Percentiles rank a stretch among this genome's conserved stretches.
Conservation (phyloP, 1,140 invertebrate genomes). For the Cherax quadricarinatus region DNA sequence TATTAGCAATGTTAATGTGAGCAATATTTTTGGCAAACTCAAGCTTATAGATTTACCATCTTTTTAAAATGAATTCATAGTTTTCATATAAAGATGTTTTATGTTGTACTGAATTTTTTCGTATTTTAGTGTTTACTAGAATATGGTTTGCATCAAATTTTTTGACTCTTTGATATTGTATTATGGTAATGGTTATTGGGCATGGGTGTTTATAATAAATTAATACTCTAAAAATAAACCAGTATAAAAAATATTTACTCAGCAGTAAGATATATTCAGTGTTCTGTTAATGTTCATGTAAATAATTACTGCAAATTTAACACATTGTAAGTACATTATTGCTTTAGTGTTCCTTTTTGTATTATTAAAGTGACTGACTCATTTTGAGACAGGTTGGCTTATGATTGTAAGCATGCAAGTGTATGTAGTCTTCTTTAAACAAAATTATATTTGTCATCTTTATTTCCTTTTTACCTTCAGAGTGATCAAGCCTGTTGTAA, state of each 20-base stretch:
- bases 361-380: neutral
- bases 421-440: neutral
- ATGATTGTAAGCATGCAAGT: neutral
- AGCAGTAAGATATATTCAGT: neutral
- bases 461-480: neutral
- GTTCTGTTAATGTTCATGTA: neutral
- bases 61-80: neutral
- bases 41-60: neutral
- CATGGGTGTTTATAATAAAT: no score
- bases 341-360: no score
- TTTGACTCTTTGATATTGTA: neutral
- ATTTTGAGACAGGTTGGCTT: neutral
- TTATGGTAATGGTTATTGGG: no score
- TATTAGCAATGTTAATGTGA: neutral
- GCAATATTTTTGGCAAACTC: neutral
- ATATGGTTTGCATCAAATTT: neutral
- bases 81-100: neutral
- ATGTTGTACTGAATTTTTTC: neutral
- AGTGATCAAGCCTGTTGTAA: conserved; percentile 61
- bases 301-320: neutral
- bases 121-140: neutral
- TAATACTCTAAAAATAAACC: no score
- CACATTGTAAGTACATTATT: no score
- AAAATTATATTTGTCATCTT: neutral
- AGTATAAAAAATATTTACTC: no score